Base-by-base conservation (phyloP, 2,888 invertebrate species). In the Lepidonotus clava region DNA sequence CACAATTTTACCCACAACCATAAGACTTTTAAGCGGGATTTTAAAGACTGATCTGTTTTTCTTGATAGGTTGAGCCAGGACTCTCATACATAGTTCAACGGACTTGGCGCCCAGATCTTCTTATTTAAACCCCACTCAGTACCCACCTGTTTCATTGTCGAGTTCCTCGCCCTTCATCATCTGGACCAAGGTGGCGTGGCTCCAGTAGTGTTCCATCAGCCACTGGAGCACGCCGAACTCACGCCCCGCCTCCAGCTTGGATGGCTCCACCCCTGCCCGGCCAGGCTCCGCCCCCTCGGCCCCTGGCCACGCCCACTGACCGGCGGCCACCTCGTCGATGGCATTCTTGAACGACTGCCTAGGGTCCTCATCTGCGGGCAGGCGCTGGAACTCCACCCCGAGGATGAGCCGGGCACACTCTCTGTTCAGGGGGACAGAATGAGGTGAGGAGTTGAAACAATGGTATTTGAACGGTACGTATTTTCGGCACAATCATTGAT, bases 81-180 rank as follows among this genome's bases (percentile, higher is more conserved):
- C n/a, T n/a, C n/a, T n/a, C n/a, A n/a, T n/a, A n/a, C n/a, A n/a
- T n/a, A n/a, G n/a, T n/a, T n/a, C n/a, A n/a, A n/a, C n/a, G n/a
- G n/a, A n/a, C n/a, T n/a, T n/a, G n/a, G n/a, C n/a, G n/a, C n/a
- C n/a, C n/a, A n/a, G n/a, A n/a, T n/a, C n/a, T n/a, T n/a, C n/a
- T n/a, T n/a, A n/a, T n/a, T n/a, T n/a, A n/a, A n/a, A n/a, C n/a
- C n/a, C n/a, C n/a, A n/a, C n/a, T n/a, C n/a, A n/a, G n/a, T n/a
- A n/a, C 88, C 46, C 53, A 91, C 91, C 91, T 89, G 88, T 90
- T 34, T 90, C 90, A 38, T 90, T 89, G 32, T 91, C 91, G 46
- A 90, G 87, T 40, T 91, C 91, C 86, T 90, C 91, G 88, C 85
- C 92, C 90, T 76, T 92, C 92, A 80, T 93, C 86, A 93, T 92